These are phyloP conservation scores for Calidris pygmaea DNA, from an alignment of 2,113 vertebrate species.

Conservation along the genomic window DNA sequence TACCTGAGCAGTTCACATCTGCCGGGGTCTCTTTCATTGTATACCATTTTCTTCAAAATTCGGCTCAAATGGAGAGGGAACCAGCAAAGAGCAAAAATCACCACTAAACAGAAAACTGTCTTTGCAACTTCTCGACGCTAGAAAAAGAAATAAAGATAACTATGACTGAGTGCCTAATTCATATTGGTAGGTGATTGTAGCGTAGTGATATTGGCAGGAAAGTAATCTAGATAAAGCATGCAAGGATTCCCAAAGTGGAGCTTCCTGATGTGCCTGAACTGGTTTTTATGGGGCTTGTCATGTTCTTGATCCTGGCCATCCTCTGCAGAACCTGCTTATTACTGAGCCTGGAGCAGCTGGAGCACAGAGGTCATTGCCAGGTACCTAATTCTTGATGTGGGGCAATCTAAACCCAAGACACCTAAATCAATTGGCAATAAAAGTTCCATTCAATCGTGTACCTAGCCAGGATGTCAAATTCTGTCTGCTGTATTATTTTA, in stretches of 20 bases:
- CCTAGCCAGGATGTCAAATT: neutral
- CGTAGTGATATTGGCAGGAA: neutral
- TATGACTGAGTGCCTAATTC: neutral
- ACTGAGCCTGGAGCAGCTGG: neutral
- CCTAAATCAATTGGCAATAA: neutral
- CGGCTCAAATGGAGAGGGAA: slow-evolving; percentile 94
- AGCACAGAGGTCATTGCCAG: neutral
- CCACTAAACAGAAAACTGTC: slow-evolving; percentile 95
- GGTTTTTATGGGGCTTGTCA: neutral
- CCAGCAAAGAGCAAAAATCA: slow-evolving; percentile 98
- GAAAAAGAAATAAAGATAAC: neutral
- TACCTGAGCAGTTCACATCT: slow-evolving; percentile 94
- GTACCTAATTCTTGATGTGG: neutral
- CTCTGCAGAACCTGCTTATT: neutral
- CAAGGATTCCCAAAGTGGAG: neutral
- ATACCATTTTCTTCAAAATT: slow-evolving; percentile 88
- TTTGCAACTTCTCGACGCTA: slow-evolving; percentile 97
- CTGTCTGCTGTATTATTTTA: neutral
- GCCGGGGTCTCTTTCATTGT: slow-evolving; percentile 69
- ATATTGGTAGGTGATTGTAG: neutral
- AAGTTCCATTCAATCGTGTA: neutral
- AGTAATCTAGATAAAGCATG: neutral
- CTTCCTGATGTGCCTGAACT: neutral
- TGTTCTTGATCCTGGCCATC: neutral
- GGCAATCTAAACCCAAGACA: neutral